phyloP scores from a whole-genome alignment of 2,797 vertebrate genomes.

The Anguilla anguilla region DNA sequence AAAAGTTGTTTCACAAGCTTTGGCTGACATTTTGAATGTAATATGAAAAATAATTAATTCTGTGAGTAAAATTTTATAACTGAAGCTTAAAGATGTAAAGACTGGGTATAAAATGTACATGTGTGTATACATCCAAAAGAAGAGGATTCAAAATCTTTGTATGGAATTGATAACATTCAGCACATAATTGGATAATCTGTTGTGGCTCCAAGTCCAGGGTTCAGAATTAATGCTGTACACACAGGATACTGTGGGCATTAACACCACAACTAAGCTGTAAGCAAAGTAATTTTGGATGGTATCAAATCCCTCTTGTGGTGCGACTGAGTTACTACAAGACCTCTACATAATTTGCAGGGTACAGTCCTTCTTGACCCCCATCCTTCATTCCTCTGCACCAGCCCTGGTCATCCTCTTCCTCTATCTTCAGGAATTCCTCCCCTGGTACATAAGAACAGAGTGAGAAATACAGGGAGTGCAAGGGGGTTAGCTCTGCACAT shows the following conservation, averaged over 20 bases:
- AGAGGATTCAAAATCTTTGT: not conserved
- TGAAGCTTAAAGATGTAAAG: not conserved
- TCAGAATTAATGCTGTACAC: conserved; percentile 16
- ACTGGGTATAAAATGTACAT: not conserved
- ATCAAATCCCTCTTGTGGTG: not conserved
- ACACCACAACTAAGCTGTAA: conserved; percentile 5
- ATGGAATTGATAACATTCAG: conserved; percentile 17
- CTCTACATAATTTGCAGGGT: conserved; percentile 78
- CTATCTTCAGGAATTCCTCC: conserved; percentile 77
- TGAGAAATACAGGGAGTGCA: not conserved
- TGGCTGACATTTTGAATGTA: not conserved
- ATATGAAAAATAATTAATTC: not conserved
- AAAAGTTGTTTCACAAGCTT: not conserved
- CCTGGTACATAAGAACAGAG: conserved; percentile 51
- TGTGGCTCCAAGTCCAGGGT: not conserved
- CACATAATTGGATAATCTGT: conserved; percentile 22
- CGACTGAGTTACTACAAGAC: conserved; percentile 66
- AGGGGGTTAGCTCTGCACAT: not conserved
- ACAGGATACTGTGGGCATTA: not conserved
- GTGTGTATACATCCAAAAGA: not conserved
- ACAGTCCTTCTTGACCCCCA: conserved; percentile 73
- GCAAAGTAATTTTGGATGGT: conserved; percentile 22
- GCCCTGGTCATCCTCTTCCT: conserved; percentile 81
- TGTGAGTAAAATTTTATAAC: not conserved
- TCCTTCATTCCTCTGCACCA: conserved; percentile 81